Evolutionary conservation across 2,113 vertebrate species (phyloP).

Genomic region (Eretmochelys imbricata): DNA sequence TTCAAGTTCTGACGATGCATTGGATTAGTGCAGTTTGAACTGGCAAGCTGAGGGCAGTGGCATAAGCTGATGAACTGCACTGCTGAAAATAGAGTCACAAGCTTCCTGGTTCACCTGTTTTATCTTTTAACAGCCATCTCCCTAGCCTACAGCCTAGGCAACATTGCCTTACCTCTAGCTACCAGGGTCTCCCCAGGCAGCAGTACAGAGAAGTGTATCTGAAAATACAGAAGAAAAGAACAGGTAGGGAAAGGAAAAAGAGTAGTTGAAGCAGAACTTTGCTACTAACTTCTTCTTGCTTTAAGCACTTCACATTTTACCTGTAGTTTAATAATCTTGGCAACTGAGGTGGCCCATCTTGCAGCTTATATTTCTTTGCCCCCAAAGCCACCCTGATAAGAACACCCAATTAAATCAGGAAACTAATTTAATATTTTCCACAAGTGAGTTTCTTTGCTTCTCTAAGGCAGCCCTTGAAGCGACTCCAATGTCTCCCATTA

Average conservation of each 20-base stretch:
- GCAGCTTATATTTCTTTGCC: fast-evolving
- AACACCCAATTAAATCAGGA: neutral
- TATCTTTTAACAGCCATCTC: fast-evolving
- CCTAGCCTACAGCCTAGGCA: neutral
- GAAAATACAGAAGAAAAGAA: neutral
- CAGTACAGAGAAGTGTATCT: neutral
- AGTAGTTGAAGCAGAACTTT: neutral
- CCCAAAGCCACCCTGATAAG: neutral
- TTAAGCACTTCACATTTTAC: neutral
- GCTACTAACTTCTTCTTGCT: neutral
- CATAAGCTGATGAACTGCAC: neutral
- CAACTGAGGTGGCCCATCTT: neutral
- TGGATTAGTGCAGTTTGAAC: fast-evolving
- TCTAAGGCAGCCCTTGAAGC: neutral
- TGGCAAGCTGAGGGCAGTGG: fast-evolving
- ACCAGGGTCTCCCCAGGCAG: neutral
- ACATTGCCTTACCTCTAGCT: neutral
- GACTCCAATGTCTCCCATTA: neutral
- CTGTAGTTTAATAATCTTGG: neutral
- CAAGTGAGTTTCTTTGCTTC: neutral
- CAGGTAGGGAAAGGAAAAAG: neutral
- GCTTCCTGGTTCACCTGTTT: neutral
- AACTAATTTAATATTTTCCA: neutral
- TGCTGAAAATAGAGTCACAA: neutral
- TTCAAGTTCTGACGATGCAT: neutral